Evolutionary conservation across 2,113 vertebrate genomes (phyloP).

Genomic region (Bungarus multicinctus): DNA sequence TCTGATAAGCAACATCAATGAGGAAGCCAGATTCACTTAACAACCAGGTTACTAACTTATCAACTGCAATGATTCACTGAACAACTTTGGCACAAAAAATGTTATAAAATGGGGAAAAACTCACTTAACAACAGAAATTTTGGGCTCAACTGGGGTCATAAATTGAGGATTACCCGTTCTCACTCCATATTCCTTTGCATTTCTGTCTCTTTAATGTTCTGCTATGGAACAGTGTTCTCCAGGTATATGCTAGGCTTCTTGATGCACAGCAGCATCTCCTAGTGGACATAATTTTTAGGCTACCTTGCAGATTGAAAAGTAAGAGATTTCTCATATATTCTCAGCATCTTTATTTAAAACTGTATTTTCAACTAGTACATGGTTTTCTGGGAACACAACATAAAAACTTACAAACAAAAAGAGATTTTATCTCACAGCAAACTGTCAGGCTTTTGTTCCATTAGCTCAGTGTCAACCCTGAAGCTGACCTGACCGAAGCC

Average conservation of each 20-base stretch:
- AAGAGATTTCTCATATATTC: fast-evolving
- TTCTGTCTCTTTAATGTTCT: slow-evolving; percentile 2
- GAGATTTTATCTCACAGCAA: not conserved
- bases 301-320: fast-evolving
- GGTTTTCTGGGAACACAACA: not conserved
- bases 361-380: not conserved
- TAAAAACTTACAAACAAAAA: not conserved
- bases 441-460: not conserved
- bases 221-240: not conserved
- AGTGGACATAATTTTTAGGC: slow-evolving; percentile 38
- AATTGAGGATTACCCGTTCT: not conserved
- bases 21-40: not conserved
- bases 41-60: not conserved
- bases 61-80: not conserved
- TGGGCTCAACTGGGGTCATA: not conserved
- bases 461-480: not conserved
- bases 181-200: slow-evolving; percentile 9
- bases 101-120: not conserved
- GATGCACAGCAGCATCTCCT: slow-evolving; percentile 59
- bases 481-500: too few relatives aligned
- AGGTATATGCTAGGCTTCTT: not conserved
- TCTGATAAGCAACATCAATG: not conserved
- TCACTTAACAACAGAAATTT: not conserved
- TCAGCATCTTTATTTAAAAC: not conserved
- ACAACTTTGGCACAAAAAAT: not conserved